These are phyloP conservation scores for Eledone cirrhosa DNA, from an alignment of 2,888 invertebrate genomes.

Conservation along the genomic window DNA sequence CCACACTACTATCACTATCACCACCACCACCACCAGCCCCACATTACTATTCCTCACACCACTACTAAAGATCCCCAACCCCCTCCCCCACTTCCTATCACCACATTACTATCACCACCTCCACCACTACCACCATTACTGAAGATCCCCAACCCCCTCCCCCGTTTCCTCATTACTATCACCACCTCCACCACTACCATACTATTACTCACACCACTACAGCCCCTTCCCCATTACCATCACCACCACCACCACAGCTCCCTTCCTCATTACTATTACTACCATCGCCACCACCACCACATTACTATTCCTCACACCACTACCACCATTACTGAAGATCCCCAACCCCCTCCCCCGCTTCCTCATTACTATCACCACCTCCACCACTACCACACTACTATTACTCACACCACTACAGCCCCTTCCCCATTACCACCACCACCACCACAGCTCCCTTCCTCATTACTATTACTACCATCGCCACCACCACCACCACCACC, in stretches of 20 bases:
- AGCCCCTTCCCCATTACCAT: background rate
- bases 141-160: background rate
- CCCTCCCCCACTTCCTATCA: background rate
- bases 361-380: background rate
- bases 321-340: background rate
- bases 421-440: background rate
- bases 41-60: background rate
- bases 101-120: background rate
- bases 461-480: background rate
- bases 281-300: background rate
- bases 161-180: background rate
- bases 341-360: background rate
- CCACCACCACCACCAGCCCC: background rate
- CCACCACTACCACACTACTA: background rate
- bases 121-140: background rate
- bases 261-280: background rate
- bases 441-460: background rate
- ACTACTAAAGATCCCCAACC: background rate
- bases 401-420: background rate
- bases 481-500: conserved; percentile 2
- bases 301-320: background rate
- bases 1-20: background rate
- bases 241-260: background rate
- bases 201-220: background rate
- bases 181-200: background rate